Percentiles rank a stretch among this genome's conserved stretches.
These are phyloP conservation scores for Sturnus vulgaris DNA, from an alignment of 2,113 vertebrate genomes.

Conservation along the genomic window DNA sequence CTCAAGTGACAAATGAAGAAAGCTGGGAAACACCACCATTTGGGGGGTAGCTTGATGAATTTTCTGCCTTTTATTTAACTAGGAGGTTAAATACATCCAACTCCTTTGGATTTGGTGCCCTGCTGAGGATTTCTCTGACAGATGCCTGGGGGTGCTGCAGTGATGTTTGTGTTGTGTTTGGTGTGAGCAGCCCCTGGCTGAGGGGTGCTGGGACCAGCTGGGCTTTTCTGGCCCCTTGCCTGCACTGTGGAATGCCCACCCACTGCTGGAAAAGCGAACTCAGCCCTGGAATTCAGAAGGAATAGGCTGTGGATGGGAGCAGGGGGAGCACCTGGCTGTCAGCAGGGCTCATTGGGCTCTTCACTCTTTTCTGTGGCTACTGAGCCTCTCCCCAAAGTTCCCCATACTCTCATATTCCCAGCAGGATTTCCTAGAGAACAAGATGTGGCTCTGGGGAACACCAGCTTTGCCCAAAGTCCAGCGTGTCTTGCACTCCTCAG, in stretches of 20 bases:
- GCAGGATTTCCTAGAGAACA: neutral
- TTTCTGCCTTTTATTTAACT: neutral
- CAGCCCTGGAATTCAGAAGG: neutral
- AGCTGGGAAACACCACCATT: neutral
- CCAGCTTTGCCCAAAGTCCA: neutral
- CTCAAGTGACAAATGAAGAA: neutral
- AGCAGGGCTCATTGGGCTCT: fast-evolving
- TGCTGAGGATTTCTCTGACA: neutral
- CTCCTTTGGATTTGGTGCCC: neutral
- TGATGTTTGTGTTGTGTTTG: fast-evolving
- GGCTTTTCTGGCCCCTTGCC: neutral
- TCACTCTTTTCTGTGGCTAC: fast-evolving
- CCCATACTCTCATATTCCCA: neutral
- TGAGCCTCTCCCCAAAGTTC: neutral
- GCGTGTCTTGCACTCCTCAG: fast-evolving
- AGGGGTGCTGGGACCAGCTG: neutral
- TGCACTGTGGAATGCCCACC: neutral
- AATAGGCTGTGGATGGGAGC: neutral
- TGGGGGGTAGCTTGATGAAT: neutral
- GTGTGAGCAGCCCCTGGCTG: fast-evolving
- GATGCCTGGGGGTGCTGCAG: neutral
- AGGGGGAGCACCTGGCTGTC: neutral
- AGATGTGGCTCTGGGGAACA: neutral
- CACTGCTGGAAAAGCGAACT: neutral
- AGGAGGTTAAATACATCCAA: fast-evolving